Base-by-base conservation (phyloP, 2,113 vertebrate genomes). In the Ammodramus savannarum region DNA sequence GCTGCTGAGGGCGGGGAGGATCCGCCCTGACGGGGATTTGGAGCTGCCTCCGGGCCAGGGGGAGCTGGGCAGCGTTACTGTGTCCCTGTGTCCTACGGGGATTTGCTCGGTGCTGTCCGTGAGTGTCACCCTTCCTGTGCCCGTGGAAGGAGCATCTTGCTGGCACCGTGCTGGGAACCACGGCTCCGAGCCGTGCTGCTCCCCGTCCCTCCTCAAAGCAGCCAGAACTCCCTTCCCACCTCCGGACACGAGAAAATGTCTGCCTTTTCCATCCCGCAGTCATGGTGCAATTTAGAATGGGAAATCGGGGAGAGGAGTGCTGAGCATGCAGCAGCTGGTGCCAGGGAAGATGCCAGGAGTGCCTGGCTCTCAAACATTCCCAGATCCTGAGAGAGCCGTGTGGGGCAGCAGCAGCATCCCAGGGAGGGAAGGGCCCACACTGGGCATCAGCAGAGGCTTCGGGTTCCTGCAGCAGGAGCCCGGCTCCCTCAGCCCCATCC, bases 71-170 rank as follows among this genome's bases (percentile, higher is more conserved):
- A 36, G 12, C 2, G 0, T 29, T 10, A 5, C 17, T 17, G 39
- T 5, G 22, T 62, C 54, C 49, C 17, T 17, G 39, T 5, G 22
- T 62, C 49, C 49, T 34, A 1, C 46, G 31, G 18, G 14, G 10
- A 3, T 49, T 74, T 62, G 65, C 61, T 36, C 5, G 13, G 29
- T 18, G n/a, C 9, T 48, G 32, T 25, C 46, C 1, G 0, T 43
- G 26, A 19, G 16, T 19, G 43, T 48, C n/a, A 59, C 31, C 39
- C 36, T 20, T 43, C 44, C 39, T 31, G n/a, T 10, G 18, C 49
- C 74, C 7, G 4, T 4, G 82, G 23, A 48, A 48, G 48, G 38
- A 85, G 1, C 31, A 6, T 4, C 49, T 46, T 6, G n/a, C 16
- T 38, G 41, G 21, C 66, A 27, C 16, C 26, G 1, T 5, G 16